Evolutionary conservation across 2,797 vertebrate species (phyloP).

Genomic region (Eutrigla gurnardus): DNA sequence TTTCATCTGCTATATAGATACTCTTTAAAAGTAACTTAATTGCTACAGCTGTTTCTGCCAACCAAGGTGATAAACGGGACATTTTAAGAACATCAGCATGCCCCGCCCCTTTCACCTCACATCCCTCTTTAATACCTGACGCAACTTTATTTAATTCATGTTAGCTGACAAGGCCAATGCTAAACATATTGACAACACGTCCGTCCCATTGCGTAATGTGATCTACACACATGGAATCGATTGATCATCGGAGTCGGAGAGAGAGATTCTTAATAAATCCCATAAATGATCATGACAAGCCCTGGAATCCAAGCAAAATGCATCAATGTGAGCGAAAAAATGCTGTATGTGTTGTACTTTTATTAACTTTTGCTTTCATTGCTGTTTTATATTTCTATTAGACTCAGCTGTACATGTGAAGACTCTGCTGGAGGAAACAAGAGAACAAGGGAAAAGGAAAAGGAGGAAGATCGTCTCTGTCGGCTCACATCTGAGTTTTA

Average conservation of each 20-base stretch:
- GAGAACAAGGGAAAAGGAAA: not conserved
- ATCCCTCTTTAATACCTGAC: not conserved
- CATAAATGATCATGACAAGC: not conserved
- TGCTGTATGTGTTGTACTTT: not conserved
- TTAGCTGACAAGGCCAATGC: no score
- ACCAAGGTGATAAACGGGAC: no score
- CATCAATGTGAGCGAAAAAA: not conserved
- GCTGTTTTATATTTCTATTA: not conserved
- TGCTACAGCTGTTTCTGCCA: no score
- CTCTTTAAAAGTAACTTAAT: no score
- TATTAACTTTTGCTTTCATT: not conserved
- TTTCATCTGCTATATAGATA: no score
- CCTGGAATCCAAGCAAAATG: not conserved
- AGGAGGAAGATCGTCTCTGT: not conserved
- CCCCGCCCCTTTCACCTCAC: not conserved
- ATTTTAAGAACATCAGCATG: not conserved
- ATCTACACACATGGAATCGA: not conserved
- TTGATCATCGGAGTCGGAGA: not conserved
- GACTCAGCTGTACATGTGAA: not conserved
- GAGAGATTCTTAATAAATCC: not conserved
- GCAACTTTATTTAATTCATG: not conserved
- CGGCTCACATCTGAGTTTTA: not conserved
- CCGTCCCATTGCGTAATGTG: rapidly evolving
- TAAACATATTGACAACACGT: not conserved
- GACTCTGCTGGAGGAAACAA: not conserved